Conservation (phyloP, 64 coral and sea anemone species). For the Anthopleura sola region DNA sequence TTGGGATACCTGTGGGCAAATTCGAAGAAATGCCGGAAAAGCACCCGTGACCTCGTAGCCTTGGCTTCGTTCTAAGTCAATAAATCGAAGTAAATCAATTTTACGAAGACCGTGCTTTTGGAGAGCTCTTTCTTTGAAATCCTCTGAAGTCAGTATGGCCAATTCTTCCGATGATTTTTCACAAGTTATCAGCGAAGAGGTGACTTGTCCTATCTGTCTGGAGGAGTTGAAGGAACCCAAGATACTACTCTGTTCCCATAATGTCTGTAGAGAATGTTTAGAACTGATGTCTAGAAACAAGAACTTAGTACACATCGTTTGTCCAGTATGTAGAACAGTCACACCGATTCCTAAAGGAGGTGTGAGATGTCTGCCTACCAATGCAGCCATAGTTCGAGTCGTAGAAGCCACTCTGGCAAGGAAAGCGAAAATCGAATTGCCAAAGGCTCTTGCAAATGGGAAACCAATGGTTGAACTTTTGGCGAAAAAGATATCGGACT, state of each 20-base stretch:
- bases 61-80: too few relatives aligned
- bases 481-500: conserved; percentile 36
- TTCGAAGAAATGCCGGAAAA: too few relatives aligned
- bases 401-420: conserved; percentile 62
- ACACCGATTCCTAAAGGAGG: conserved; percentile 59
- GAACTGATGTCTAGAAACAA: background rate
- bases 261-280: conserved; percentile 31
- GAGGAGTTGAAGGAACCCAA: conserved; percentile 54
- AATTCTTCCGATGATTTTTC: background rate
- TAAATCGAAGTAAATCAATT: too few relatives aligned
- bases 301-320: conserved; percentile 41
- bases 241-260: conserved; percentile 46
- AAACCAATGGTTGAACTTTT: conserved; percentile 65
- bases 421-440: conserved; percentile 56
- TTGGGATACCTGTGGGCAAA: too few relatives aligned
- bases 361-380: conserved; percentile 56
- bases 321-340: conserved; percentile 57
- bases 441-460: conserved; percentile 54
- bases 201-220: conserved; percentile 49
- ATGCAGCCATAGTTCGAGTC: conserved; percentile 53
- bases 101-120: too few relatives aligned
- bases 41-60: too few relatives aligned
- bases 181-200: conserved; percentile 41
- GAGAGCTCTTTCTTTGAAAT: too few relatives aligned
- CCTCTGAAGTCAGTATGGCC: background rate